A percentile compares a stretch with the other conserved stretches of the same genome.
Evolutionary conservation across 2,797 vertebrate genomes (phyloP).

Genomic region (Labeo calbasu): DNA sequence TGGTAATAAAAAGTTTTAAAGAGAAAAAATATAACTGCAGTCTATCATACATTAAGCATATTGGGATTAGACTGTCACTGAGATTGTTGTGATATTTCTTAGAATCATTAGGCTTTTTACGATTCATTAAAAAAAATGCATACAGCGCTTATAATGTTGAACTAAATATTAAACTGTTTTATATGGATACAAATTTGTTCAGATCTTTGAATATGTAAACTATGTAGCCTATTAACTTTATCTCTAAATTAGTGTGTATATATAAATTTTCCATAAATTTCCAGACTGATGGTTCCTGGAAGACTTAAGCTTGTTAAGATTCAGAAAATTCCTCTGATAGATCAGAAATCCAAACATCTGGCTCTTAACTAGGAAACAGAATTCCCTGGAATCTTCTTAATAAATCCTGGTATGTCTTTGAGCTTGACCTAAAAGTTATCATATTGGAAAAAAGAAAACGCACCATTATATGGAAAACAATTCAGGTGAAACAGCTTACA

Average conservation of each 20-base stretch:
- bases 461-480: not conserved
- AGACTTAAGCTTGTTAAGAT: not conserved
- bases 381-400: constrained; percentile 36
- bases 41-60: too few species aligned
- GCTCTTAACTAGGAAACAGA: constrained; percentile 27
- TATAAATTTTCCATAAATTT: not conserved
- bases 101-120: too few species aligned
- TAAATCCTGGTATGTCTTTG: not conserved
- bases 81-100: too few species aligned
- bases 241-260: not conserved
- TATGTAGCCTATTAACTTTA: not conserved
- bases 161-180: not conserved
- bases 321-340: not conserved
- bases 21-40: too few species aligned
- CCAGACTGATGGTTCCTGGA: constrained; percentile 9
- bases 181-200: not conserved
- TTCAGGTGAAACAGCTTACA: not conserved
- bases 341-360: constrained; percentile 52
- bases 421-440: not conserved
- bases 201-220: not conserved
- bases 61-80: too few species aligned
- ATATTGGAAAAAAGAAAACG: not conserved
- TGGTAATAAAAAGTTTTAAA: too few species aligned
- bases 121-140: too few species aligned
- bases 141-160: not conserved